Conservation (phyloP, 2,888 invertebrate genomes). For the Torymus aiolomorphi region DNA sequence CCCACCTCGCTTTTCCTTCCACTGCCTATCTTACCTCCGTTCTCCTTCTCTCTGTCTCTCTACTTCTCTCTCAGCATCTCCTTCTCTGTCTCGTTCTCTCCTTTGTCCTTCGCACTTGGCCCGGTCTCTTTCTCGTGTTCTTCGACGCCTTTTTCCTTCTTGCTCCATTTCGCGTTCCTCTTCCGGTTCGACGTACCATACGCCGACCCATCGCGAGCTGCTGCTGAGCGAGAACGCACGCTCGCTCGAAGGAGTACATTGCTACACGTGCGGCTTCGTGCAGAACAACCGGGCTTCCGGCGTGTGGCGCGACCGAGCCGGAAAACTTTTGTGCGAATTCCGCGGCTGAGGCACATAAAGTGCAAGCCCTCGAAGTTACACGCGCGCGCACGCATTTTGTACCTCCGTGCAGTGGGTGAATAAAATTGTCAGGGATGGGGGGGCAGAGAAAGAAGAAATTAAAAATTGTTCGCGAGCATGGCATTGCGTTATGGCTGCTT, state of each 20-base stretch:
- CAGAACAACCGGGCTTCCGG: slow-evolving; percentile 17
- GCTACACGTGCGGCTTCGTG: slow-evolving; percentile 18
- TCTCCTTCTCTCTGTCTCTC: neutral
- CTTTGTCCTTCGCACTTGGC: neutral
- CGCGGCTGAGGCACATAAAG: neutral
- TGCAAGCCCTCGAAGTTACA: slow-evolving; percentile 7
- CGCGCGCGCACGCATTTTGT: neutral
- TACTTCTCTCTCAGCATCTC: neutral
- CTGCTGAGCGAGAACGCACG: too few relatives aligned
- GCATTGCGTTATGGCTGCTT: slow-evolving; percentile 9
- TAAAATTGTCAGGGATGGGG: slow-evolving; percentile 5
- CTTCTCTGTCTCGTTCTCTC: neutral
- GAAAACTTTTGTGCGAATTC: slow-evolving; percentile 40
- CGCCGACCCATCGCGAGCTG: too few relatives aligned
- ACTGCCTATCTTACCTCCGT: neutral
- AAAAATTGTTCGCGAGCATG: slow-evolving; percentile 17
- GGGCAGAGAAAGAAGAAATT: slow-evolving; percentile 34
- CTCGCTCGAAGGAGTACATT: too few relatives aligned
- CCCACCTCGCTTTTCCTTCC: neutral
- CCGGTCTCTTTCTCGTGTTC: slow-evolving; percentile 37
- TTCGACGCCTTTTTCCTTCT: slow-evolving; percentile 37
- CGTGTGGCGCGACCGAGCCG: slow-evolving; percentile 19
- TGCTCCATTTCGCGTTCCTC: slow-evolving; percentile 32
- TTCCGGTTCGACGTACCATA: slow-evolving; percentile 10
- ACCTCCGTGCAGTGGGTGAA: neutral